A percentile compares a stretch with the other conserved stretches of the same genome.
These are phyloP conservation scores for Xanthia togata DNA, from an alignment of 2,888 invertebrate species.

Conservation along the genomic window DNA sequence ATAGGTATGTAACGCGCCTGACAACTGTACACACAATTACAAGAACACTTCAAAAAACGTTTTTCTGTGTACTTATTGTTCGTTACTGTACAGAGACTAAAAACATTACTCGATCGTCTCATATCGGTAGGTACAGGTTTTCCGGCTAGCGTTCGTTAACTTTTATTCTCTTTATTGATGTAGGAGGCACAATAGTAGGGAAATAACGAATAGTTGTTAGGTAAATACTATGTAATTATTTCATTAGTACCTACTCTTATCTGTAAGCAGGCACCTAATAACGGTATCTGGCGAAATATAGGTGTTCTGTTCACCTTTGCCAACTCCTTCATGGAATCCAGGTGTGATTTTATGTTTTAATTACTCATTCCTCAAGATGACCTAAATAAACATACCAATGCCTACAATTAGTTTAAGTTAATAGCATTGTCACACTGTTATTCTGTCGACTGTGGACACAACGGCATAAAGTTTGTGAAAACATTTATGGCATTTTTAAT, in stretches of 20 bases:
- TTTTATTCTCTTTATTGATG: neutral
- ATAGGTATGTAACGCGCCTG: conserved; percentile 44
- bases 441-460: conserved; percentile 26
- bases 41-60: conserved; percentile 36
- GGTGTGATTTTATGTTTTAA: neutral
- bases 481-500: conserved; percentile 27
- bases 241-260: neutral
- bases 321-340: neutral
- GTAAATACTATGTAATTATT: neutral
- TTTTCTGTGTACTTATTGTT: conserved; percentile 20
- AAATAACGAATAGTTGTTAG: neutral
- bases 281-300: neutral
- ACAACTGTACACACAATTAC: conserved; percentile 64
- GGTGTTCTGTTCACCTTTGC: neutral
- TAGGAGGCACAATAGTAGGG: neutral
- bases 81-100: neutral
- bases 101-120: neutral
- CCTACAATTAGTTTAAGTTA: conserved; percentile 24
- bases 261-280: neutral
- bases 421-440: conserved; percentile 19
- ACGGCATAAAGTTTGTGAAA: conserved; percentile 19
- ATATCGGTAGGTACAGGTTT: neutral
- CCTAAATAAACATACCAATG: conserved; percentile 25
- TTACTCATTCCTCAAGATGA: conserved; percentile 27
- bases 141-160: too few relatives aligned